Conservation (phyloP, 1,140 invertebrate species). For the Scylla paramamosain region DNA sequence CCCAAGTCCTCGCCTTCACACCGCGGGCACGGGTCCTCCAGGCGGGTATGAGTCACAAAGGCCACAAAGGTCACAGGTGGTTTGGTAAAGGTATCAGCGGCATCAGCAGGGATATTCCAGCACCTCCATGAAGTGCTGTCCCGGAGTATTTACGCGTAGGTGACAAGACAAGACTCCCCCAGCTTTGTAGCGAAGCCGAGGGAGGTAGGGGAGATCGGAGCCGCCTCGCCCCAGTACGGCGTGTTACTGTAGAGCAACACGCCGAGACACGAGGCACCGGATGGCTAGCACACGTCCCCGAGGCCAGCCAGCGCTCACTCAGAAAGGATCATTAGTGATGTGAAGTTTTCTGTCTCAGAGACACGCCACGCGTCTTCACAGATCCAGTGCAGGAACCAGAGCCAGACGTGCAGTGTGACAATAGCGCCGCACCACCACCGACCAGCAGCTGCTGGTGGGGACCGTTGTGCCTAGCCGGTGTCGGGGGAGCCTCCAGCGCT, state of each 20-base stretch:
- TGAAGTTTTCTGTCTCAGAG: background rate
- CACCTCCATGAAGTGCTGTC: background rate
- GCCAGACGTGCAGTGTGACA: background rate
- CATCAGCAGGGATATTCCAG: background rate
- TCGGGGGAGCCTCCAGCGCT: background rate
- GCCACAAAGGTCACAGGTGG: too few relatives aligned
- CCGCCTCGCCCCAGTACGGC: background rate
- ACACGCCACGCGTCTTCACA: background rate
- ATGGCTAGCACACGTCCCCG: background rate
- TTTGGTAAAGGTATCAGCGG: too few relatives aligned
- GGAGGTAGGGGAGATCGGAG: background rate
- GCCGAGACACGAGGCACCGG: background rate
- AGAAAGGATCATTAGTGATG: background rate
- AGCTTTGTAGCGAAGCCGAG: background rate
- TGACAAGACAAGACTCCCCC: background rate
- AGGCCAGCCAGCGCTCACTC: background rate
- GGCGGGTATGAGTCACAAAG: too few relatives aligned
- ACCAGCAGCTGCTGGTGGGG: background rate
- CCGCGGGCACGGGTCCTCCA: background rate
- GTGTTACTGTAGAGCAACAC: background rate
- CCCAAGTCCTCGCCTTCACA: background rate
- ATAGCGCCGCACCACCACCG: background rate
- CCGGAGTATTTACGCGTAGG: background rate
- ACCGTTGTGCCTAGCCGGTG: background rate
- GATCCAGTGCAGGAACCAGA: background rate